Conservation (phyloP, 1,140 invertebrate species). For the Macrobrachium nipponense region DNA sequence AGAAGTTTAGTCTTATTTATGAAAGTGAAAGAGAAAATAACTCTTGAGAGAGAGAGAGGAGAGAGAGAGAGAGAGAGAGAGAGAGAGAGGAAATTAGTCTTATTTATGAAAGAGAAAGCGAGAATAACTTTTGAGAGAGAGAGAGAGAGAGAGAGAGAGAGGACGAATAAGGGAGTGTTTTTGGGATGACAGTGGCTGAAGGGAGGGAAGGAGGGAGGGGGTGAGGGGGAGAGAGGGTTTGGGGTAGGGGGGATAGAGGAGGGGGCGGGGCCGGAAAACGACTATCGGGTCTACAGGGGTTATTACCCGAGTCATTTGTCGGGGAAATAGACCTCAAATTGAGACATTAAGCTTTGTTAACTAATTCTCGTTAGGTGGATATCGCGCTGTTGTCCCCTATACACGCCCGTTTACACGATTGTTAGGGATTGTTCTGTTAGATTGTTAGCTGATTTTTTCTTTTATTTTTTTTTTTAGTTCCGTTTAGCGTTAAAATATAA, state of each 20-base stretch:
- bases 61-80: background rate
- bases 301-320: slow-evolving; percentile 55
- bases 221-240: background rate
- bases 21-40: too few species aligned
- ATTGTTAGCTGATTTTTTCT: too few species aligned
- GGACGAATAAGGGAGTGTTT: background rate
- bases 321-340: slow-evolving; percentile 58
- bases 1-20: too few species aligned
- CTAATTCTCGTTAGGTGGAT: slow-evolving; percentile 57
- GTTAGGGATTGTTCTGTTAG: too few species aligned
- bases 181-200: background rate
- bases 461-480: too few species aligned
- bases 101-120: background rate
- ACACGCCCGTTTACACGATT: too few species aligned
- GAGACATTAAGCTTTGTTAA: slow-evolving; percentile 55
- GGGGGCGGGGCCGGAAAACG: background rate
- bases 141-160: background rate
- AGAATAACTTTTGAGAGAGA: background rate
- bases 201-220: background rate
- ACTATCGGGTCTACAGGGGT: slow-evolving; percentile 36
- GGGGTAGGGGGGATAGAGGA: background rate
- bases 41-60: too few species aligned
- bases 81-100: background rate
- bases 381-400: background rate
- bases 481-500: too few species aligned